Percentiles rank a stretch among this genome's conserved stretches.
Evolutionary conservation across 2,797 vertebrate genomes (phyloP).

Genomic region (Crocodylus rhombifer): DNA sequence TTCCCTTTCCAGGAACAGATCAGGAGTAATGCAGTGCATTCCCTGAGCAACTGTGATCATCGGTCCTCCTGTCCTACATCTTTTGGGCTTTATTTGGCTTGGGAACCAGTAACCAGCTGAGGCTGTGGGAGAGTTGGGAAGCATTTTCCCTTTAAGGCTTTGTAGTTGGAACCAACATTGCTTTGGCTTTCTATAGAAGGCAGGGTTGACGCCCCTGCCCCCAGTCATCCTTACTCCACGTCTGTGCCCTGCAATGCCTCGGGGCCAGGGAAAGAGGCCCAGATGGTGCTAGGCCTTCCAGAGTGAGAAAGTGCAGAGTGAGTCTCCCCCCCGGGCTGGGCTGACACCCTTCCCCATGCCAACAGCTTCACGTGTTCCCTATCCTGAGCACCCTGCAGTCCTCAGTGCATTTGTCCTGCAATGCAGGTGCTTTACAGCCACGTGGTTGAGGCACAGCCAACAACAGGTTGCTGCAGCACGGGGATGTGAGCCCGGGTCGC

Average conservation of each 20-base stretch:
- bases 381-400: too few relatives aligned
- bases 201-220: slow-evolving; percentile 18
- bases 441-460: too few relatives aligned
- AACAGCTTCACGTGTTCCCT: too few relatives aligned
- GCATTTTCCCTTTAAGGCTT: neutral
- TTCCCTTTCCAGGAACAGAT: neutral
- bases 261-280: slow-evolving; percentile 28
- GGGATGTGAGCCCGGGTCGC: too few relatives aligned
- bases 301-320: too few relatives aligned
- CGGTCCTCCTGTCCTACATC: neutral
- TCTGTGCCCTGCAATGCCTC: slow-evolving; percentile 38
- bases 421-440: too few relatives aligned
- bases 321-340: too few relatives aligned
- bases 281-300: neutral
- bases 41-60: neutral
- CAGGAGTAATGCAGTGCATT: neutral
- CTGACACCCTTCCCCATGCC: too few relatives aligned
- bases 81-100: slow-evolving; percentile 20
- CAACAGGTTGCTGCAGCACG: too few relatives aligned
- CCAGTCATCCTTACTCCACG: slow-evolving; percentile 11
- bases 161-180: neutral
- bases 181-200: neutral
- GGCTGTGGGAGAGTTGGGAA: neutral
- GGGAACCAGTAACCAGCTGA: neutral
- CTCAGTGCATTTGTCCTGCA: too few relatives aligned